phyloP scores from a whole-genome alignment of 2,797 vertebrate species.

The Myotis daubentonii region DNA sequence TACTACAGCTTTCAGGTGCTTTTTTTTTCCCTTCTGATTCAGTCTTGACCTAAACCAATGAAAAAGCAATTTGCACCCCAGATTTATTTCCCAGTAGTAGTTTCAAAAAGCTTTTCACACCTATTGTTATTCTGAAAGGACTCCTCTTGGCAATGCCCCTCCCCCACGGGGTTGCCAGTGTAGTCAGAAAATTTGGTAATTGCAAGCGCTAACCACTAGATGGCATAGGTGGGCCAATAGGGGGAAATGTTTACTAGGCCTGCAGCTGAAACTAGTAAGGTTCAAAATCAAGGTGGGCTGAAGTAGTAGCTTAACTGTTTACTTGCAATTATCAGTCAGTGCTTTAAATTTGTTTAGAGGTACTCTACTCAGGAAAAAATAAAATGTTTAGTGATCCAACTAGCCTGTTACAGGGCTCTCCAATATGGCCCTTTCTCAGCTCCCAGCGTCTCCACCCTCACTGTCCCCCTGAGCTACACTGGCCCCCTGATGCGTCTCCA shows the following conservation, averaged over 20 bases:
- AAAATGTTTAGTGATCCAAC: background rate
- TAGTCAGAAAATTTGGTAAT: conserved; percentile 6
- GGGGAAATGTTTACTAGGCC: background rate
- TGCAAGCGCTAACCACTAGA: conserved; percentile 25
- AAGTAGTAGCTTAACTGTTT: background rate
- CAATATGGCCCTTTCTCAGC: background rate
- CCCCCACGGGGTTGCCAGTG: background rate
- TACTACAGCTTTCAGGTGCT: background rate
- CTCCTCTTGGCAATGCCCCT: background rate
- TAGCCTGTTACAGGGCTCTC: background rate
- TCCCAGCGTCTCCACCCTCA: rapidly evolving
- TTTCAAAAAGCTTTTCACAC: background rate
- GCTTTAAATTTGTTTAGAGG: background rate
- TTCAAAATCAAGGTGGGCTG: conserved; percentile 5
- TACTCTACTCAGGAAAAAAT: background rate
- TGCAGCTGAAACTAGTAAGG: background rate
- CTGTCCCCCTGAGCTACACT: background rate
- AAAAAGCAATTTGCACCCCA: background rate
- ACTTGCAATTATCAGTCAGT: background rate
- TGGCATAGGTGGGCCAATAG: conserved; percentile 46
- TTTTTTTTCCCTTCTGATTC: background rate
- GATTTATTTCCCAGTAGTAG: background rate
- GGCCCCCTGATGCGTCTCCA: background rate
- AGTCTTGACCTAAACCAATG: background rate
- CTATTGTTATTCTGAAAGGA: background rate